These are phyloP conservation scores for Encarsia formosa DNA, from an alignment of 2,888 invertebrate species.

Conservation along the genomic window DNA sequence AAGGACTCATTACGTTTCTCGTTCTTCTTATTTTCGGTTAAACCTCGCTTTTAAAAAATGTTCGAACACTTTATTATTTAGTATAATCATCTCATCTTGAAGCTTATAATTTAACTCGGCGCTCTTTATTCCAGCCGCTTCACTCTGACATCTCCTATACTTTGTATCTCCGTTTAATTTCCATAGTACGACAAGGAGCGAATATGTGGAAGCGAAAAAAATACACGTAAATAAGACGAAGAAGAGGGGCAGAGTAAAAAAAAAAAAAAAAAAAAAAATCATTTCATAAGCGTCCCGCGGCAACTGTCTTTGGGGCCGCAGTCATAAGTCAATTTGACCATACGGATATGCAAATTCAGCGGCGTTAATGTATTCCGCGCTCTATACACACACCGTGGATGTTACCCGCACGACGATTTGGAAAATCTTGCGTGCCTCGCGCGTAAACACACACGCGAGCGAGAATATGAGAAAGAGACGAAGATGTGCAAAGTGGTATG, in stretches of 20 bases:
- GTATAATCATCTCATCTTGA: conserved; percentile 9
- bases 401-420: no score
- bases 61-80: conserved; percentile 1
- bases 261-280: conserved; percentile 24
- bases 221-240: neutral
- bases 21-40: neutral
- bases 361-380: conserved; percentile 38
- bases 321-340: conserved; percentile 38
- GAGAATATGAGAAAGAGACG: conserved; percentile 3
- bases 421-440: no score
- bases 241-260: conserved; percentile 1
- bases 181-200: conserved; percentile 7
- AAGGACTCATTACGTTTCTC: neutral
- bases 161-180: conserved; percentile 12
- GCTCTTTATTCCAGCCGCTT: conserved; percentile 5
- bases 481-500: conserved; percentile 13
- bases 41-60: neutral
- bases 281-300: conserved; percentile 36
- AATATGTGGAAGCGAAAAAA: neutral
- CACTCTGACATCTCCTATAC: conserved; percentile 7
- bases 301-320: conserved; percentile 16
- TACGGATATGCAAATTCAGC: conserved; percentile 38
- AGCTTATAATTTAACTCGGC: conserved; percentile 7
- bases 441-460: conserved; percentile 1
- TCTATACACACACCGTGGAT: neutral